A percentile compares a stretch with the other conserved stretches of the same genome.
Conservation (phyloP, 2,113 vertebrate genomes). For the Chlorodrepanis virens region DNA sequence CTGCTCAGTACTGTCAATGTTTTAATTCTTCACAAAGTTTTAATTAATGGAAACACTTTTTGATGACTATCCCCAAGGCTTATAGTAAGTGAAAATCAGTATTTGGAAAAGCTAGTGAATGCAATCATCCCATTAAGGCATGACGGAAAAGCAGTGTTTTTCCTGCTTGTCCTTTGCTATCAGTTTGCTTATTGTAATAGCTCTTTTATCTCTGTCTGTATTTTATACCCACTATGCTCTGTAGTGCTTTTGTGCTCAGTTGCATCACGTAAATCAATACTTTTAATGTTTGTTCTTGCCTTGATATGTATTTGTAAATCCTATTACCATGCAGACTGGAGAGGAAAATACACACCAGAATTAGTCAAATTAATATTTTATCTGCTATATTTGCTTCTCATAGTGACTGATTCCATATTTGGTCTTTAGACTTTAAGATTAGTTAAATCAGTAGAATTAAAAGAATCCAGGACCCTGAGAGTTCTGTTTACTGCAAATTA, state of each 20-base stretch:
- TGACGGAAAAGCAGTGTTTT: not conserved
- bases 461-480: not conserved
- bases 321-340: not conserved
- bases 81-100: constrained; percentile 52
- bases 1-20: not conserved
- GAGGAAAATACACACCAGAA: not conserved
- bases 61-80: constrained; percentile 14
- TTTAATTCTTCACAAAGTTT: constrained; percentile 57
- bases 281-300: constrained; percentile 32
- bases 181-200: constrained; percentile 32
- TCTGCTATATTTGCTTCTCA: not conserved
- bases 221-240: not conserved
- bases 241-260: not conserved
- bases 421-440: not conserved
- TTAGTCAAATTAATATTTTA: constrained; percentile 36
- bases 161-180: constrained; percentile 21
- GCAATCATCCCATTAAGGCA: not conserved
- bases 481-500: not conserved
- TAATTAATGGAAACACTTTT: constrained; percentile 55
- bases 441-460: not conserved
- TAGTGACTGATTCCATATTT: not conserved
- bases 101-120: constrained; percentile 49
- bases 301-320: constrained; percentile 2
- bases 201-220: constrained; percentile 39
- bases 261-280: constrained; percentile 30